phyloP scores from a whole-genome alignment of 2,797 vertebrate species.

The Takifugu ocellatus region DNA sequence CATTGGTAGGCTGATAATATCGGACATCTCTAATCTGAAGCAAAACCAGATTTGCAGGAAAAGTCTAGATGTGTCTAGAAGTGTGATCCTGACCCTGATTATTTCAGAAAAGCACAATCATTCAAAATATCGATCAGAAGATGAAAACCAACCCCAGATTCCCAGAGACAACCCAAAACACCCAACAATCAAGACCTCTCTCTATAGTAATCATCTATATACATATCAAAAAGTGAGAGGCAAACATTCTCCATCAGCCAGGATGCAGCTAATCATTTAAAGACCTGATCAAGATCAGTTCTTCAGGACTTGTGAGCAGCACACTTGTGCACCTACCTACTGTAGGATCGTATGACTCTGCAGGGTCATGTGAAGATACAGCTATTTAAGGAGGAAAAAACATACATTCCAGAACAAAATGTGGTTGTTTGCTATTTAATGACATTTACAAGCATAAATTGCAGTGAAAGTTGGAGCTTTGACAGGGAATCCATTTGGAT shows the following conservation, averaged over 20 bases:
- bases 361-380: constrained; percentile 69
- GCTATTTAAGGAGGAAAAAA: constrained; percentile 70
- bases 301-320: constrained; percentile 45
- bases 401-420: constrained; percentile 9
- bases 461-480: no score
- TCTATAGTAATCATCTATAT: not conserved
- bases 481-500: no score
- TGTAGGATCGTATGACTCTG: constrained; percentile 73
- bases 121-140: constrained; percentile 20
- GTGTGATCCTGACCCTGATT: constrained; percentile 8
- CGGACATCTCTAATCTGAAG: constrained; percentile 1
- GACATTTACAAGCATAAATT: no score
- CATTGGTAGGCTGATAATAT: no score
- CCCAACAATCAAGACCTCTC: constrained; percentile 17
- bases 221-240: not conserved
- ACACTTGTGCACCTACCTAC: constrained; percentile 78
- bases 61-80: constrained; percentile 3
- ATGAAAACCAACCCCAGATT: constrained; percentile 9
- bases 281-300: constrained; percentile 27
- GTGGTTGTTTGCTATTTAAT: not conserved
- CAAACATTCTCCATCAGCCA: constrained; percentile 14
- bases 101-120: constrained; percentile 24
- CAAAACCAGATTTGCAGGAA: constrained; percentile 10
- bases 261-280: constrained; percentile 4
- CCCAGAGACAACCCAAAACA: constrained; percentile 3